Percentiles rank a stretch among this genome's conserved stretches.
These are phyloP conservation scores for Malaclemys terrapin DNA, from an alignment of 2,113 vertebrate species.

Conservation along the genomic window DNA sequence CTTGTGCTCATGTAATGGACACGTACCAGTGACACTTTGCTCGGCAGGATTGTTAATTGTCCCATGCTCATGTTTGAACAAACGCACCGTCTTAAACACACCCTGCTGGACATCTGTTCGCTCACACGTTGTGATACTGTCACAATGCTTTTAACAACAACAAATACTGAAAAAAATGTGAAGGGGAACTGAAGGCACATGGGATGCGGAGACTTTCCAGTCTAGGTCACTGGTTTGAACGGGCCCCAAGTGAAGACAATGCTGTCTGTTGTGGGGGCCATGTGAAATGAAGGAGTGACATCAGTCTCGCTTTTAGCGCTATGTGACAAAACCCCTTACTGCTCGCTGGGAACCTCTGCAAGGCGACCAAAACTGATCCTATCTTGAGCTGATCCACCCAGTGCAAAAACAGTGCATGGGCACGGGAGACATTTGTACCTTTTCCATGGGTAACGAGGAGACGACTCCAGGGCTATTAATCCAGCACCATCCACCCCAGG, in stretches of 20 bases:
- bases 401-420: not conserved
- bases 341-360: fast-evolving
- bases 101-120: not conserved
- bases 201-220: not conserved
- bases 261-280: not conserved
- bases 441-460: not conserved
- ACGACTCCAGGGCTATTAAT: fast-evolving
- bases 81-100: not conserved
- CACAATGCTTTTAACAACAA: fast-evolving
- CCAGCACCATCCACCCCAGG: not conserved
- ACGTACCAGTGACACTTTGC: not conserved
- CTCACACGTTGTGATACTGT: not conserved
- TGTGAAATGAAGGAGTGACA: not conserved
- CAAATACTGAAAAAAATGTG: fast-evolving
- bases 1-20: too few species aligned
- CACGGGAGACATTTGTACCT: not conserved
- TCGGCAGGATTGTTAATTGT: not conserved
- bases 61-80: too few species aligned
- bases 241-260: not conserved
- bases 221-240: fast-evolving
- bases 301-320: not conserved
- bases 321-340: not conserved
- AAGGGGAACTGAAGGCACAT: not conserved
- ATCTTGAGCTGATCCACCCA: not conserved
- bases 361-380: not conserved